phyloP scores from a whole-genome alignment of 2,888 invertebrate genomes.

The Orthosia cruda region DNA sequence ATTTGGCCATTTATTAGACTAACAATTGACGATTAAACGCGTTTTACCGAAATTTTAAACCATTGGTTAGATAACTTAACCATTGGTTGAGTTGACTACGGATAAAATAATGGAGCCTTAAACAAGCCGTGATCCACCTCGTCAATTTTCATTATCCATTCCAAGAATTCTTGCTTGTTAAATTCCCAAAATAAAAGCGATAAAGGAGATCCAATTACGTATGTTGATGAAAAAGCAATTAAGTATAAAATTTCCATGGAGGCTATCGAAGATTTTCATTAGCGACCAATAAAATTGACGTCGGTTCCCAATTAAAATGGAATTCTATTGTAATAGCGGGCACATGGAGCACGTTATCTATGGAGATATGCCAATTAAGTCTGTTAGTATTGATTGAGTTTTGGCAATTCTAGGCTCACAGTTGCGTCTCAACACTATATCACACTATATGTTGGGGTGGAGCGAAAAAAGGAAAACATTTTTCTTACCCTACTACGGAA shows the following conservation, averaged over 20 bases:
- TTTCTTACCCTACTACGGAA: no score
- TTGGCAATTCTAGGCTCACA: no score
- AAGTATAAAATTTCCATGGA: constrained; percentile 50
- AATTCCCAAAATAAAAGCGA: neutral
- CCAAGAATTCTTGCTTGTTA: neutral
- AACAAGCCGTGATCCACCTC: no score
- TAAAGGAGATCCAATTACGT: constrained; percentile 21
- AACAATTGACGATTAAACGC: no score
- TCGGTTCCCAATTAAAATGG: constrained; percentile 58
- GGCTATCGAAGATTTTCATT: constrained; percentile 62
- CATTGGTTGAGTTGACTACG: no score
- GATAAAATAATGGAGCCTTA: no score
- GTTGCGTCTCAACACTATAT: no score
- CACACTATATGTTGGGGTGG: no score
- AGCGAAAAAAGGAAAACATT: no score
- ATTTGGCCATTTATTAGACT: no score
- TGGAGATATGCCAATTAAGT: constrained; percentile 12
- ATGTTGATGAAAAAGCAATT: constrained; percentile 46
- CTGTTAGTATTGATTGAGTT: neutral
- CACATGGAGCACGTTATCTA: constrained; percentile 9
- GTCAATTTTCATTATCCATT: neutral
- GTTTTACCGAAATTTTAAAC: no score
- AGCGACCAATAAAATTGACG: constrained; percentile 47
- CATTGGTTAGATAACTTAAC: no score
- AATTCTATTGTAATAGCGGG: constrained; percentile 53